Percentiles rank a stretch among this genome's conserved stretches.
phyloP scores from a whole-genome alignment of 1,140 invertebrate genomes.

The Papilio glaucus region DNA sequence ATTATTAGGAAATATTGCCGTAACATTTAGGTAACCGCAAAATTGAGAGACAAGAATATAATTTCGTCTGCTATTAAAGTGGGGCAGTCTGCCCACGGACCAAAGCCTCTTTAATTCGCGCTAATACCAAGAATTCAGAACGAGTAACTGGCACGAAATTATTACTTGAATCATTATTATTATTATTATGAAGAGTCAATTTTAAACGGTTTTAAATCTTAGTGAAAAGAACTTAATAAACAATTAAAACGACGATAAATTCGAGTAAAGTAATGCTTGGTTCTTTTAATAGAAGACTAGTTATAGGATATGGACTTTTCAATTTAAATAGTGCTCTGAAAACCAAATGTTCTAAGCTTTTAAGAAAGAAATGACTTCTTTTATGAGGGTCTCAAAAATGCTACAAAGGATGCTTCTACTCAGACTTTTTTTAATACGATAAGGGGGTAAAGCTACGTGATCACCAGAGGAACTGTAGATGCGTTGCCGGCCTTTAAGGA shows the following conservation, averaged over 20 bases:
- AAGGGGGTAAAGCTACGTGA: too few relatives aligned
- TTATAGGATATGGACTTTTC: too few relatives aligned
- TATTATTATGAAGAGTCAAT: conserved; percentile 23
- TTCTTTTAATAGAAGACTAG: too few relatives aligned
- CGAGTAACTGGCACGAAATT: conserved; percentile 27
- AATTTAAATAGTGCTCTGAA: too few relatives aligned
- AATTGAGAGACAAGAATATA: conserved; percentile 10
- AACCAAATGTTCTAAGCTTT: too few relatives aligned
- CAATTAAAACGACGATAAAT: too few relatives aligned
- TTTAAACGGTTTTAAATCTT: conserved; percentile 5
- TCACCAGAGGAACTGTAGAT: too few relatives aligned
- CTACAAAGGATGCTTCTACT: too few relatives aligned
- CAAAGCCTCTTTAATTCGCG: background rate
- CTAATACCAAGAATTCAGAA: conserved; percentile 16
- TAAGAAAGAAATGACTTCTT: too few relatives aligned
- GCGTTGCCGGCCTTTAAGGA: too few relatives aligned
- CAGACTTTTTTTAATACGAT: too few relatives aligned
- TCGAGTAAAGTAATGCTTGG: background rate
- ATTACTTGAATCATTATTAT: conserved; percentile 27
- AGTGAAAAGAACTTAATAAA: background rate
- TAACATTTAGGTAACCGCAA: conserved; percentile 16
- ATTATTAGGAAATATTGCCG: background rate
- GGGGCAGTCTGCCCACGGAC: conserved; percentile 19
- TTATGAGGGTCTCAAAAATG: too few relatives aligned
- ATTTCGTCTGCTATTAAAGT: conserved; percentile 5